phyloP scores from a whole-genome alignment of 2,113 vertebrate species.

The Sciurus niger region DNA sequence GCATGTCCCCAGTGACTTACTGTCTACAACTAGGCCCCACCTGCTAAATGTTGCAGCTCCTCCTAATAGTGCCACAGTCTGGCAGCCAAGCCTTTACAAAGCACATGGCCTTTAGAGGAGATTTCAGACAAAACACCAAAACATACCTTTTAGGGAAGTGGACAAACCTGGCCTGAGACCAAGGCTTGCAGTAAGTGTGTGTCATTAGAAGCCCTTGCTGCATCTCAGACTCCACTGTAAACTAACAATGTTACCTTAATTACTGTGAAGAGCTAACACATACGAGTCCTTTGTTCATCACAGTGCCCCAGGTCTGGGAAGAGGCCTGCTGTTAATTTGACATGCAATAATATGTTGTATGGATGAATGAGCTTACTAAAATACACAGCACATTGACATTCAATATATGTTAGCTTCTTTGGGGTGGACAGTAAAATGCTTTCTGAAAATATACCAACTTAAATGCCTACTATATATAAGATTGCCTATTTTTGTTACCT shows the following conservation, averaged over 20 bases:
- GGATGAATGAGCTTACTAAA: not conserved
- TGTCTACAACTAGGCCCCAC: too few relatives aligned
- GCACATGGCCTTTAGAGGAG: not conserved
- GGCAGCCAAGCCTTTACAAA: not conserved
- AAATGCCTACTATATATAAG: not conserved
- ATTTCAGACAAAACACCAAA: too few relatives aligned
- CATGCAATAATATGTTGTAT: not conserved
- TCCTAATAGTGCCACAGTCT: not conserved
- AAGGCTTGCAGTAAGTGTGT: not conserved
- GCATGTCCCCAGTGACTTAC: too few relatives aligned
- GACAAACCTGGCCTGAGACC: not conserved
- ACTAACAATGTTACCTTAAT: not conserved
- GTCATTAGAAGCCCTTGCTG: not conserved
- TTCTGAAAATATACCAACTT: not conserved
- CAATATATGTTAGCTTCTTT: too few relatives aligned
- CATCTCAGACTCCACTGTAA: not conserved
- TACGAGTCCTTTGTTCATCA: not conserved
- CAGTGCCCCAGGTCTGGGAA: not conserved
- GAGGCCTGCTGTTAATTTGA: not conserved
- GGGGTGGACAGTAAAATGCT: not conserved
- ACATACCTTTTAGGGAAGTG: not conserved
- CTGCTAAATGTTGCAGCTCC: not conserved
- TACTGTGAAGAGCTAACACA: not conserved
- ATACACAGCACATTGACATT: not conserved
- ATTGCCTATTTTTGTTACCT: not conserved